Base-by-base conservation (phyloP, 2,113 vertebrate species). In the Pollimyrus isidori region DNA sequence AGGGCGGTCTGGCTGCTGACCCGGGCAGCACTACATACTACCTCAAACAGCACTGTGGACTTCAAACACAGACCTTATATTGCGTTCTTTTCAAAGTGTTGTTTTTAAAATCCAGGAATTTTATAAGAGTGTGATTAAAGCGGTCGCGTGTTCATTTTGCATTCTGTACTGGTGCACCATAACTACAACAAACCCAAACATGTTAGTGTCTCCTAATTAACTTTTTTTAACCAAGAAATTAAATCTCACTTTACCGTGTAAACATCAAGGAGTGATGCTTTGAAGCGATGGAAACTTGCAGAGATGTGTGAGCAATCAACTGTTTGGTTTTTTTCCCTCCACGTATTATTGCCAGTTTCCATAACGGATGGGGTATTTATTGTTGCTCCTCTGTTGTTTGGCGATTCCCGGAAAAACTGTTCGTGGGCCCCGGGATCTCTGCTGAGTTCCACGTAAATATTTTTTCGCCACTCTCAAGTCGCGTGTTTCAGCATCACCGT, bases 301-400 rank as follows among this genome's bases (percentile, higher is more conserved):
- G 91, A 92, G 88, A 88, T 88, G 88, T 91, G 91, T 91, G 89
- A 93, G 91, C 91, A 94, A 94, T 91, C 89, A 93, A 90, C n/a
- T 45, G 84, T 91, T 93, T 89, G 50, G 30, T 30, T 88, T 88
- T 88, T 88, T 73, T 86, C 19, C 73, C 30, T 4, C 73, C 15
- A 17, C 35, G 88, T 91, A 90, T 92, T 92, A 90, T 93, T 93
- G 48, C 84, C 88, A 91, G 83, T 92, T 89, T 92, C 89, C 84
- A 82, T 90, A 91, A 89, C 89, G 93, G 91, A 94, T 94, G 91
- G 92, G 91, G 56, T 94, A 92, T 95, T 95, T 94, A 94, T 94
- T 94, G 91, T 93, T 93, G 53, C 90, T 90, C 30, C 23, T 23
- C 86, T 42, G 69, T 91, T 94, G 93, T 93, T 94, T 94, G 92